Base-by-base conservation (phyloP, 2,888 invertebrate genomes). In the Andrena marginata region DNA sequence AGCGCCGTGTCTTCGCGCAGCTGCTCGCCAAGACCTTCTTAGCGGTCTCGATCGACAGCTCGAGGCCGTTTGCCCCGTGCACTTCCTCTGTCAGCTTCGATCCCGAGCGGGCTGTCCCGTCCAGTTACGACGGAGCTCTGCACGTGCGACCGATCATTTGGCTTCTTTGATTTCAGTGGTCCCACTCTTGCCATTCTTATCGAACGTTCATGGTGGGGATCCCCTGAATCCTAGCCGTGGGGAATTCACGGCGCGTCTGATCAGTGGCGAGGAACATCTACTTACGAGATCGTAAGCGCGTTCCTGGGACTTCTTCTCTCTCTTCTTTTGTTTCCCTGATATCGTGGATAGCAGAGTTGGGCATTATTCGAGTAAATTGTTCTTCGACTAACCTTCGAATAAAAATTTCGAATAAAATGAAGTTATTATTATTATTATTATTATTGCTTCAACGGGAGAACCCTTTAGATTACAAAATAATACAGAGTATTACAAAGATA, bases 1-100 rank as follows among this genome's bases (percentile, higher is more conserved):
- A 80, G 80, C 84, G 79, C 77, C 87, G 80, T 79, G 84, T 86
- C 85, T 87, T 86, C 86, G 67, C 75, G 74, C 87, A 75, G 81
- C 87, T 70, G 85, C 85, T 73, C 78, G 83, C 77, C 80, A 76
- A 85, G 87, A 85, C 80, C 76, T 87, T 84, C 84, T 79, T 70
- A 82, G 85, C 82, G 80, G 82, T 82, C 79, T 76, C 80, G 86
- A 87, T 88, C 86, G 87, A 85, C 88, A 77, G 83, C 83, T 85
- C 87, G 86, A 86, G 85, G 87, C 74, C 88, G 77, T 85, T 87
- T 63, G 77, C 75, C 81, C 54, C 69, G 31, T 35, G 80, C 63
- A 76, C 73, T 69, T 72, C 70, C 85, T 71, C 49, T 67, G 51
- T 67, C 62, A 76, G 33, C 65, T 33, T 33, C 59, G 72, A 63